A percentile compares a stretch with the other conserved stretches of the same genome.
phyloP scores from a whole-genome alignment of 2,797 vertebrate genomes.

The Anguilla pacifica region DNA sequence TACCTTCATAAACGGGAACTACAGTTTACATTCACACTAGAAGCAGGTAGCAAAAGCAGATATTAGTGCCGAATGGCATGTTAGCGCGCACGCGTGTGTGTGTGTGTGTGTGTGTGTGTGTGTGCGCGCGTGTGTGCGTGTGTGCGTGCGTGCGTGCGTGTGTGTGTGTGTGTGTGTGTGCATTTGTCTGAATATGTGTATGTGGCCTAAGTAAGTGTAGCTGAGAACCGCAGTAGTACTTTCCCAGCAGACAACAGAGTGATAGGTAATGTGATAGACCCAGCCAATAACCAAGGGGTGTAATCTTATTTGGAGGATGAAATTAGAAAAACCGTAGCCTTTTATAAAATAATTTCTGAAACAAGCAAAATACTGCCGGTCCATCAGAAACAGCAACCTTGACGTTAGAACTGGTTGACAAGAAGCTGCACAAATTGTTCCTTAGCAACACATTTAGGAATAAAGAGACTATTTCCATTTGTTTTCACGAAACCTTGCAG shows the following conservation, averaged over 20 bases:
- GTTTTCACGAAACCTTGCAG: not conserved
- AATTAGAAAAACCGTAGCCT: not conserved
- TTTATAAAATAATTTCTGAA: not conserved
- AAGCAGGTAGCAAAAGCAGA: no score
- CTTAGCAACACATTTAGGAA: constrained; percentile 2
- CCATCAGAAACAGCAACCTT: not conserved
- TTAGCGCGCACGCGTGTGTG: not conserved
- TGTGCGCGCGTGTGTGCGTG: not conserved
- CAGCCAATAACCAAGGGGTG: not conserved
- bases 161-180: not conserved
- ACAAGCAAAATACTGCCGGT: not conserved
- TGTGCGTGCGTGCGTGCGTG: not conserved
- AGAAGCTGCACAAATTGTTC: not conserved
- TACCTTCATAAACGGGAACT: no score
- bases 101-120: not conserved
- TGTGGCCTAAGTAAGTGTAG: not conserved
- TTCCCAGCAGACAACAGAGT: not conserved
- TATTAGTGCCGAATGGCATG: not conserved
- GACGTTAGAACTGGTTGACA: not conserved
- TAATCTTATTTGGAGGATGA: not conserved
- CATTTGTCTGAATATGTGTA: not conserved
- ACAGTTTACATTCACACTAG: no score
- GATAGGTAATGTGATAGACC: not conserved
- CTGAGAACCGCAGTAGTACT: not conserved
- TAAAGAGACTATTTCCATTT: not conserved